Percentiles rank a stretch among this genome's conserved stretches.
Conservation (phyloP, 2,113 vertebrate species). For the Oncorhynchus nerka region DNA sequence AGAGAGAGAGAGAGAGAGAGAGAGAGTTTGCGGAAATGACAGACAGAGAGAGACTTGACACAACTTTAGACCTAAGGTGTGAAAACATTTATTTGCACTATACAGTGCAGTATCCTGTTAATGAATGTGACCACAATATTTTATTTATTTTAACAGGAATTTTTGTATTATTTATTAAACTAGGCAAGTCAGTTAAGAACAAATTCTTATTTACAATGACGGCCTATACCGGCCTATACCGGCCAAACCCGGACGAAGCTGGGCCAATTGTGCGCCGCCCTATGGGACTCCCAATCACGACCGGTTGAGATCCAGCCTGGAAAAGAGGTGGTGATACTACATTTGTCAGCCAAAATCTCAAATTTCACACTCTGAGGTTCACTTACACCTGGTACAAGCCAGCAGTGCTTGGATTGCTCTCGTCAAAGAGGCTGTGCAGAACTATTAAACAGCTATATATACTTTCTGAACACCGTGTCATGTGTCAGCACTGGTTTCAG, state of each 20-base stretch:
- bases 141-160: background rate
- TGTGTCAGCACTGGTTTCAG: conserved; percentile 38
- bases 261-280: too few species aligned
- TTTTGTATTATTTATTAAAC: too few species aligned
- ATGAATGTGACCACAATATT: background rate
- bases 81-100: background rate
- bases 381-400: conserved; percentile 33
- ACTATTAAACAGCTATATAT: conserved; percentile 71
- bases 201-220: too few species aligned
- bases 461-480: conserved; percentile 59
- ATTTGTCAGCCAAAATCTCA: background rate
- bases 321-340: too few species aligned
- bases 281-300: too few species aligned
- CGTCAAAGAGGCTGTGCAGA: conserved; percentile 48
- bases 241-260: too few species aligned
- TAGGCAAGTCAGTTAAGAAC: too few species aligned
- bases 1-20: background rate
- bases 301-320: too few species aligned
- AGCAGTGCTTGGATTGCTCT: conserved; percentile 25
- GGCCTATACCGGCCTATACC: too few species aligned
- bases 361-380: background rate
- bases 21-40: too few species aligned
- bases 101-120: background rate
- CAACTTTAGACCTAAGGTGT: background rate
- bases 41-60: background rate